Conservation (phyloP, 2,797 vertebrate species). For the Pangasius krempfi region DNA sequence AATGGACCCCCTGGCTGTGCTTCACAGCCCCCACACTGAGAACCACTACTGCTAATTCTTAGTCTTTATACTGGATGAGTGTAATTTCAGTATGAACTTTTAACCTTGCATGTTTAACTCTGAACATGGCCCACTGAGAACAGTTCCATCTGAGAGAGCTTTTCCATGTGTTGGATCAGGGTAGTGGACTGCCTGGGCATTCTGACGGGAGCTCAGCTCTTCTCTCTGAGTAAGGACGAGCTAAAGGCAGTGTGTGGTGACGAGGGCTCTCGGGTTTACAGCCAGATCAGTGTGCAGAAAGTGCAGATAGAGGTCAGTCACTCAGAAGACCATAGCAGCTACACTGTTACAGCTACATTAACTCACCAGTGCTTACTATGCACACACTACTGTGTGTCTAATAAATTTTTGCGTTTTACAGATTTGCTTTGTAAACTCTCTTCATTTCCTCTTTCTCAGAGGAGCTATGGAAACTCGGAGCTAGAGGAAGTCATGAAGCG, state of each 20-base stretch:
- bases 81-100: neutral
- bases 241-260: conserved; percentile 82
- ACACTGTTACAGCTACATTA: neutral
- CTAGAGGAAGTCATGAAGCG: conserved; percentile 81
- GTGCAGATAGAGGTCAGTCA: conserved; percentile 78
- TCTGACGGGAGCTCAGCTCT: conserved; percentile 81
- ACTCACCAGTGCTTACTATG: neutral
- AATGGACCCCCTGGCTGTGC: neutral
- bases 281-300: conserved; percentile 83
- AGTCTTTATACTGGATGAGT: neutral
- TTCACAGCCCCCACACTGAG: neutral
- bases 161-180: conserved; percentile 62
- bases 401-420: neutral
- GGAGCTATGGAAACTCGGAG: conserved; percentile 75
- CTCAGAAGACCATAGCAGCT: neutral
- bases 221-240: conserved; percentile 86
- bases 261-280: conserved; percentile 81
- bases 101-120: neutral
- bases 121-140: neutral
- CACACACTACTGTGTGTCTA: neutral
- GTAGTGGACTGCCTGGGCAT: conserved; percentile 79
- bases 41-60: neutral
- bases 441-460: conserved; percentile 60
- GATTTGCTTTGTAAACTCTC: conserved; percentile 13
- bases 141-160: neutral